Conservation (phyloP, 1,140 invertebrate genomes). For the Marisa cornuarietis region DNA sequence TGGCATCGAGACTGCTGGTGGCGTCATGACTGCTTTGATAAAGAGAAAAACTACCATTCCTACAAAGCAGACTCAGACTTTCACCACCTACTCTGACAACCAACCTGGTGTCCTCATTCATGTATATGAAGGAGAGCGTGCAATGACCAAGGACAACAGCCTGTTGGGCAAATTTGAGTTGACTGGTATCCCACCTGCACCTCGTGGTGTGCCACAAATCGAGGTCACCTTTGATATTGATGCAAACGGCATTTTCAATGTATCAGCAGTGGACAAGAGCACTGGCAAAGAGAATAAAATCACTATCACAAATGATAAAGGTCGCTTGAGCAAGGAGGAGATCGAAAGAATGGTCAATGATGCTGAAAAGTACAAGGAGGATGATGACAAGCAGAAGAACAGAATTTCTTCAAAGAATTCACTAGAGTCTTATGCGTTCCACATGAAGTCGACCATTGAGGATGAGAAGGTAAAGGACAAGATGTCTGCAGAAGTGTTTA, state of each 20-base stretch:
- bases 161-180: conserved; percentile 93
- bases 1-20: conserved; percentile 96
- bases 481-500: conserved; percentile 81
- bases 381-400: conserved; percentile 90
- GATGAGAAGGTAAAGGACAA: conserved; percentile 76
- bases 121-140: conserved; percentile 72
- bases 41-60: conserved; percentile 97
- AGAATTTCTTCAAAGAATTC: conserved; percentile 86
- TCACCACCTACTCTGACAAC: conserved; percentile 97
- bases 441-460: conserved; percentile 87
- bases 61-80: conserved; percentile 94
- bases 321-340: conserved; percentile 94
- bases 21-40: conserved; percentile 95
- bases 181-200: conserved; percentile 93
- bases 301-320: conserved; percentile 98
- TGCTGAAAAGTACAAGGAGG: conserved; percentile 89
- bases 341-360: conserved; percentile 98
- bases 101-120: conserved; percentile 79
- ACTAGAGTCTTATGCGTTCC: conserved; percentile 96
- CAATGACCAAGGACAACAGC: conserved; percentile 78
- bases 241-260: conserved; percentile 68
- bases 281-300: conserved; percentile 98
- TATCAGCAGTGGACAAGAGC: conserved; percentile 70
- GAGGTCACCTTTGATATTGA: conserved; percentile 76
- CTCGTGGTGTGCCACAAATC: conserved; percentile 90